phyloP scores from a whole-genome alignment of 64 coral and sea anemone species.

The Orbicella faveolata region DNA sequence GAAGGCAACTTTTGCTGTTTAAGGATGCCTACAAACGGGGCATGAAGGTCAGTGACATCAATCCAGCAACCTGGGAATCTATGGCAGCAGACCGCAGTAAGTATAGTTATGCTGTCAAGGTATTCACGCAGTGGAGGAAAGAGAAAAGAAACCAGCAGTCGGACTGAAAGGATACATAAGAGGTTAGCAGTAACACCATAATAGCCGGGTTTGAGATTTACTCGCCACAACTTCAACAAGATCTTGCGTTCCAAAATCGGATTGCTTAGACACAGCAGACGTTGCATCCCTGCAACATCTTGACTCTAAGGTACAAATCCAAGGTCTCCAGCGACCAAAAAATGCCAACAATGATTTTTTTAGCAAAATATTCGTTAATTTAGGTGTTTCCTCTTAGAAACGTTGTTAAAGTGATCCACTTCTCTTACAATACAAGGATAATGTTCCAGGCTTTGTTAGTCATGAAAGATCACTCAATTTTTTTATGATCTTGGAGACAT shows the following conservation, averaged over 20 bases:
- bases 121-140: background rate
- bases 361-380: too few relatives aligned
- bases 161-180: slow-evolving; percentile 5
- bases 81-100: slow-evolving; percentile 4
- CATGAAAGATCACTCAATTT: too few relatives aligned
- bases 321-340: too few relatives aligned
- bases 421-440: too few relatives aligned
- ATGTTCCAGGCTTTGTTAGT: too few relatives aligned
- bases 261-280: slow-evolving; percentile 15
- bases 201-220: too few relatives aligned
- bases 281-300: background rate
- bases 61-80: slow-evolving; percentile 2
- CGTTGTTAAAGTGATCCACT: too few relatives aligned
- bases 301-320: background rate
- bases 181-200: slow-evolving; percentile 3
- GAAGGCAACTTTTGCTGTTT: slow-evolving; percentile 19
- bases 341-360: too few relatives aligned
- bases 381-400: too few relatives aligned
- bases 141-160: slow-evolving; percentile 19
- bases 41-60: slow-evolving; percentile 9
- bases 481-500: too few relatives aligned
- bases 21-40: slow-evolving; percentile 16
- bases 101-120: background rate
- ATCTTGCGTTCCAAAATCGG: slow-evolving; percentile 29
- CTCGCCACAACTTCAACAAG: background rate